A percentile compares a stretch with the other conserved stretches of the same genome.
Conservation (phyloP, 2,797 vertebrate genomes). For the Lagorchestes hirsutus region DNA sequence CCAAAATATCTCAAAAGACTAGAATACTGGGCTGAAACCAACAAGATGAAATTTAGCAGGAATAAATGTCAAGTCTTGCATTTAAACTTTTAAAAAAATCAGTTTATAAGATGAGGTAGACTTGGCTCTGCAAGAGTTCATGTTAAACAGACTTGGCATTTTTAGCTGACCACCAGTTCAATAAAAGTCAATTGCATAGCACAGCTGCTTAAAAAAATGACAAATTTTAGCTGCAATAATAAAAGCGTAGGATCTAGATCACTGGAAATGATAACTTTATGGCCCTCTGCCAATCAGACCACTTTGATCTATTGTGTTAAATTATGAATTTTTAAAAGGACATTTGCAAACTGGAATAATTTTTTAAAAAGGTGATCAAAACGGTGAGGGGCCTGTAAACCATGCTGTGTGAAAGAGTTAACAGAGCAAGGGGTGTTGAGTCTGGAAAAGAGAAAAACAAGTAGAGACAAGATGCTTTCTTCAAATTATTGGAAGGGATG, state of each 20-base stretch:
- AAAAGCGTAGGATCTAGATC: not conserved
- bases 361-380: not conserved
- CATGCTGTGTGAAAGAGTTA: not conserved
- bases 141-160: constrained; percentile 8
- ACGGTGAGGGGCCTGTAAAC: not conserved
- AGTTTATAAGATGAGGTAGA: not conserved
- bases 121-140: not conserved
- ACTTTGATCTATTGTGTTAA: not conserved
- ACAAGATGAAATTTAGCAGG: not conserved
- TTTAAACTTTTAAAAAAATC: not conserved
- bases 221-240: not conserved
- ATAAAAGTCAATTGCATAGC: not conserved
- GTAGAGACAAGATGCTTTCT: not conserved
- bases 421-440: not conserved
- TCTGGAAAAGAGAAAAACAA: not conserved
- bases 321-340: not conserved
- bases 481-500: not conserved
- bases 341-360: not conserved
- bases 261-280: not conserved
- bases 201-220: not conserved
- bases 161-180: not conserved
- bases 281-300: not conserved
- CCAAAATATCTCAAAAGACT: not conserved
- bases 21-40: not conserved
- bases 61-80: not conserved